Evolutionary conservation across 2,888 invertebrate species (phyloP).

Genomic region (Hirtodrosophila duncani): DNA sequence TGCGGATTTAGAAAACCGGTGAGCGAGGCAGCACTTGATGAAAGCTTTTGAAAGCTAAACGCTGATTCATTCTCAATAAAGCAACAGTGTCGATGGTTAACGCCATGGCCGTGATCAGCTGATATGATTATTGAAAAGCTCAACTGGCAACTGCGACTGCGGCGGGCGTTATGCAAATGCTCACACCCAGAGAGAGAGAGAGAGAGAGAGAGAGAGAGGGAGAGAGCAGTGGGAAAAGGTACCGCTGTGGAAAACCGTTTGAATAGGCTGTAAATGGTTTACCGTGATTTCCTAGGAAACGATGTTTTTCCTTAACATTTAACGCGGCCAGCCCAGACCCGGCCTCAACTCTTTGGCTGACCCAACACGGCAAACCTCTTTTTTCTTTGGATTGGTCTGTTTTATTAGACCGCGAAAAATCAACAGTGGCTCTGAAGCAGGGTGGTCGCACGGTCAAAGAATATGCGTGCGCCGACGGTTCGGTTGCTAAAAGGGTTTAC

Average conservation of each 20-base stretch:
- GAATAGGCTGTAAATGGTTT: too few species aligned
- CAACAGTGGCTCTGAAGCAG: conserved; percentile 57
- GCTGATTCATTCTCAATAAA: not conserved
- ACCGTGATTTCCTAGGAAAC: conserved; percentile 60
- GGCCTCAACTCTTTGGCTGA: conserved; percentile 56
- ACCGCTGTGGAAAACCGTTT: conserved; percentile 33
- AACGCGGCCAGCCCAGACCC: conserved; percentile 23
- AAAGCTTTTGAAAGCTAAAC: too few species aligned
- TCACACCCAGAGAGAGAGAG: conserved; percentile 52
- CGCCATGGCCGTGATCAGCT: too few species aligned
- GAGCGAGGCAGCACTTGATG: too few species aligned
- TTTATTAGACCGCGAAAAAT: conserved; percentile 69
- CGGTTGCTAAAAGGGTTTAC: conserved; percentile 64
- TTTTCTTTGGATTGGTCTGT: conserved; percentile 35
- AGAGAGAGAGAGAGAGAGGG: conserved; percentile 11
- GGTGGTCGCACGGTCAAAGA: too few species aligned
- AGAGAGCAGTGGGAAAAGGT: not conserved
- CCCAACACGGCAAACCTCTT: conserved; percentile 13
- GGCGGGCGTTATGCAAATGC: conserved; percentile 57
- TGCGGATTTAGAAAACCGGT: too few species aligned
- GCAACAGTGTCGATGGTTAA: too few species aligned
- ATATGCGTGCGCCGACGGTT: conserved; percentile 14
- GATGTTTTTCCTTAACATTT: conserved; percentile 45
- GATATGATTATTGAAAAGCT: too few species aligned
- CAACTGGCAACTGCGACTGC: not conserved